A percentile compares a stretch with the other conserved stretches of the same genome.
Conservation (phyloP, 2,797 vertebrate genomes). For the Sandelia bainsii region DNA sequence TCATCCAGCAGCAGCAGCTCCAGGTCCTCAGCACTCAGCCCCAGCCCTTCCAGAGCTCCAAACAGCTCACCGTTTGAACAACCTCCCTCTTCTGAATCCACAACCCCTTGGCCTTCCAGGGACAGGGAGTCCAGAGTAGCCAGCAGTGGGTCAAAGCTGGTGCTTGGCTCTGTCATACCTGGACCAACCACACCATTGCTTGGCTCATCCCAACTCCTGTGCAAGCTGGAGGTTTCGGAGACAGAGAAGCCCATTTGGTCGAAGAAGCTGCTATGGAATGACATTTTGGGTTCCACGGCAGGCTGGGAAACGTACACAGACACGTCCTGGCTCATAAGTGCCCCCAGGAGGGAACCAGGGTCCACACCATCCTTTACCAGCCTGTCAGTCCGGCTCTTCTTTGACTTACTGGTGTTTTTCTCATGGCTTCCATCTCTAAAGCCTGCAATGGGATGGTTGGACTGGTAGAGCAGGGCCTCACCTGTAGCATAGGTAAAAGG, state of each 20-base stretch:
- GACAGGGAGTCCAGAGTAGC: conserved; percentile 84
- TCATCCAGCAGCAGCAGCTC: conserved; percentile 87
- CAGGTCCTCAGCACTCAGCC: conserved; percentile 84
- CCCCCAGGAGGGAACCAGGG: conserved; percentile 83
- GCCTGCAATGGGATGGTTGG: conserved; percentile 75
- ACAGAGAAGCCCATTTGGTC: conserved; percentile 64
- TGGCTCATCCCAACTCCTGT: conserved; percentile 18
- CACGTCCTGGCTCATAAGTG: conserved; percentile 86
- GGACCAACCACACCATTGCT: conserved; percentile 10
- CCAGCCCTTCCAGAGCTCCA: conserved; percentile 82
- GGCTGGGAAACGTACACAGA: conserved; percentile 83
- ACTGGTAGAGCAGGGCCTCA: conserved; percentile 89
- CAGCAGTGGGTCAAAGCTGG: conserved; percentile 82
- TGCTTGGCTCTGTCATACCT: conserved; percentile 36
- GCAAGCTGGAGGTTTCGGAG: conserved; percentile 48
- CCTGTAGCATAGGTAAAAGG: conserved; percentile 88
- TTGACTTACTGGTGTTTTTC: conserved; percentile 77
- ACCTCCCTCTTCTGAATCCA: conserved; percentile 60
- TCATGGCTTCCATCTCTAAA: conserved; percentile 71
- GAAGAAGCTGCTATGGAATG: conserved; percentile 75
- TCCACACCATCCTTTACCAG: conserved; percentile 62
- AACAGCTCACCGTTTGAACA: conserved; percentile 86
- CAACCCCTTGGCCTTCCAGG: conserved; percentile 68
- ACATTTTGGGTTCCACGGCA: conserved; percentile 71
- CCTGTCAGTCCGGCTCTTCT: conserved; percentile 77